These are phyloP conservation scores for Anas platyrhynchos DNA, from an alignment of 2,113 vertebrate genomes.

Conservation along the genomic window DNA sequence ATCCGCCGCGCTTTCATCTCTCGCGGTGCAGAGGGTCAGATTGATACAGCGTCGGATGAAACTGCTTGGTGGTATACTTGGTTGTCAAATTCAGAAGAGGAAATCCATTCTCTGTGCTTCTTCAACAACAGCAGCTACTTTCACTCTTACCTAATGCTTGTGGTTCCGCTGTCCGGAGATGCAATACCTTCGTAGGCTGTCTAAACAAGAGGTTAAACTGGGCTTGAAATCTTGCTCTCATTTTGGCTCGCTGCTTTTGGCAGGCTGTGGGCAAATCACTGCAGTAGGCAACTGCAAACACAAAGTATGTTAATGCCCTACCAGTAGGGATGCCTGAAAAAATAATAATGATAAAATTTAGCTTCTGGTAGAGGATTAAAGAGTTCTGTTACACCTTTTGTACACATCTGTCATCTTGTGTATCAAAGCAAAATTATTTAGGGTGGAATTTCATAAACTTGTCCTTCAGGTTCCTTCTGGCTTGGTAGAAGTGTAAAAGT, in stretches of 20 bases:
- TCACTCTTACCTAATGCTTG: neutral
- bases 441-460: neutral
- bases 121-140: neutral
- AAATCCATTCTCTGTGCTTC: neutral
- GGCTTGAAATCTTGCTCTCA: neutral
- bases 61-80: neutral
- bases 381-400: neutral
- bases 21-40: neutral
- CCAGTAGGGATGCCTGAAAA: neutral
- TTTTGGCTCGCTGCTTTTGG: neutral
- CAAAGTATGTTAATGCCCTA: neutral
- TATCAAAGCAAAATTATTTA: neutral
- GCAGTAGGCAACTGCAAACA: neutral
- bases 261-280: neutral
- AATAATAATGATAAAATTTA: neutral
- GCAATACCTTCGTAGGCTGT: neutral
- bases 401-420: neutral
- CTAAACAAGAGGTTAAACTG: neutral
- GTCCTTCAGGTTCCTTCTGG: neutral
- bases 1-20: neutral
- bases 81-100: neutral
- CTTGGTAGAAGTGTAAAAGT: neutral
- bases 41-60: neutral
- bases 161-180: neutral
- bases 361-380: neutral